phyloP scores from a whole-genome alignment of 2,888 invertebrate species.

The Dinocampus coccinellae region DNA sequence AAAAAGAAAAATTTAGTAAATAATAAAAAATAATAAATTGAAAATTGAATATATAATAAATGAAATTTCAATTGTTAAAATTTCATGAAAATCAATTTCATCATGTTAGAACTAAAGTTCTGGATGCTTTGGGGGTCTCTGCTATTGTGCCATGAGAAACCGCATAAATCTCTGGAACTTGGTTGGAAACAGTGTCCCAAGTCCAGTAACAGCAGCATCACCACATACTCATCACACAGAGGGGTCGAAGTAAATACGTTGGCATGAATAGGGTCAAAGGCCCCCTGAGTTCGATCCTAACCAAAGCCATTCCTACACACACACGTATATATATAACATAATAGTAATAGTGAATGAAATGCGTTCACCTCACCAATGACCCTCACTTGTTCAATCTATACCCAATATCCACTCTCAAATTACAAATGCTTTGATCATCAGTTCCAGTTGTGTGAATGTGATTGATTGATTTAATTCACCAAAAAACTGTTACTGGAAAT shows the following conservation, averaged over 20 bases:
- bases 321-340: too few species aligned
- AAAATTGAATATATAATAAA: background rate
- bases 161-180: conserved; percentile 11
- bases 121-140: background rate
- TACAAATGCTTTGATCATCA: background rate
- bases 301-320: background rate
- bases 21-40: background rate
- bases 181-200: background rate
- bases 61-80: background rate
- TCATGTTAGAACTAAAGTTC: background rate
- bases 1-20: background rate
- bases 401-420: background rate
- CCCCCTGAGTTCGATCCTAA: conserved; percentile 15
- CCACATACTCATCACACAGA: background rate
- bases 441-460: background rate
- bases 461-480: background rate
- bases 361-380: background rate
- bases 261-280: conserved; percentile 20
- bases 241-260: background rate
- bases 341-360: background rate
- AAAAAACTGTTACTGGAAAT: background rate
- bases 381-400: conserved; percentile 3
- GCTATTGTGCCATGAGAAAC: background rate
- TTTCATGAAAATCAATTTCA: background rate
- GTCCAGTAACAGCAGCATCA: background rate